Conservation (phyloP, 2,797 vertebrate species). For the Morelia viridis region DNA sequence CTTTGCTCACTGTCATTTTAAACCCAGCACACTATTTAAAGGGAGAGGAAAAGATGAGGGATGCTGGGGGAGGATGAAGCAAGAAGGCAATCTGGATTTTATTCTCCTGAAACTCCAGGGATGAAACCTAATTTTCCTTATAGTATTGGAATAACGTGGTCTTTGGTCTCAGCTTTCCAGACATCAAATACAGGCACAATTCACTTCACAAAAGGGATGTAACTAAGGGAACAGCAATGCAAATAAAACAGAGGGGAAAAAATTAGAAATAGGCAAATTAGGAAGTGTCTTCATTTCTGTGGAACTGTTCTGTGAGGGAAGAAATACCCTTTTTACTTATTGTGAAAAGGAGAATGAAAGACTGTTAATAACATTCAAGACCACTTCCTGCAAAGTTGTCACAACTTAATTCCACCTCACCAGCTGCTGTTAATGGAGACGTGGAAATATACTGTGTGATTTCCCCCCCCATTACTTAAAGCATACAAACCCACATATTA, state of each 20-base stretch:
- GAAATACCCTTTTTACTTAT: neutral
- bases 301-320: neutral
- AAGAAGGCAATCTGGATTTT: slow-evolving; percentile 20
- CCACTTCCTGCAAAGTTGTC: neutral
- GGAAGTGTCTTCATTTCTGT: neutral
- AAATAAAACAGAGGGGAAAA: neutral
- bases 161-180: slow-evolving; percentile 53
- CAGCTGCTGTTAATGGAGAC: neutral
- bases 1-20: slow-evolving; percentile 77
- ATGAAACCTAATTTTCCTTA: slow-evolving; percentile 44
- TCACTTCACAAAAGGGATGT: slow-evolving; percentile 43
- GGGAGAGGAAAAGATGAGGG: slow-evolving; percentile 39
- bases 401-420: neutral
- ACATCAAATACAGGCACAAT: slow-evolving; percentile 30
- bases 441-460: neutral
- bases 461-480: too few relatives aligned
- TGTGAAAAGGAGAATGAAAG: neutral
- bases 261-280: slow-evolving; percentile 3
- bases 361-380: neutral
- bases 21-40: slow-evolving; percentile 65
- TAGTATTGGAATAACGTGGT: slow-evolving; percentile 52
- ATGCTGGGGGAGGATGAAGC: neutral
- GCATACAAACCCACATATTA: neutral
- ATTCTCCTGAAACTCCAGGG: slow-evolving; percentile 34
- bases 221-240: neutral